phyloP scores from a whole-genome alignment of 2,113 vertebrate genomes.

The Oxyura jamaicensis region DNA sequence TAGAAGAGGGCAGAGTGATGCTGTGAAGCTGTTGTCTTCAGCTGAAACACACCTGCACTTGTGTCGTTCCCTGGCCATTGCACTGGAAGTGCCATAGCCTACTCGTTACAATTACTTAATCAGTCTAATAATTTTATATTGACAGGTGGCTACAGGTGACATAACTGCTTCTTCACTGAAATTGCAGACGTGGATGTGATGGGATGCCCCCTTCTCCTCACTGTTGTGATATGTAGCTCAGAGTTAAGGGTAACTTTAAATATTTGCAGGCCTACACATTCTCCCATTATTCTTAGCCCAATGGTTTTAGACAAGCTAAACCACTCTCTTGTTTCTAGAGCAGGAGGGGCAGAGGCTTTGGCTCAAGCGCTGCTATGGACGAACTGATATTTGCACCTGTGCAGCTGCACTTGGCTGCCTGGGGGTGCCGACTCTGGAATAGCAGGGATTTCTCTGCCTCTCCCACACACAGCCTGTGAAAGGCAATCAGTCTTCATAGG shows the following conservation, averaged over 20 bases:
- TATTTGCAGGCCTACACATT: not conserved
- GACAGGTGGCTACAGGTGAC: not conserved
- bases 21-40: not conserved
- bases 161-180: not conserved
- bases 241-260: not conserved
- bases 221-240: not conserved
- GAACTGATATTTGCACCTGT: not conserved
- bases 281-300: not conserved
- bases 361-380: not conserved
- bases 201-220: not conserved
- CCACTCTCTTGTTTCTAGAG: not conserved
- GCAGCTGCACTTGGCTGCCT: not conserved
- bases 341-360: not conserved
- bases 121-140: not conserved
- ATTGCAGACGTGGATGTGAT: accelerated
- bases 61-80: not conserved
- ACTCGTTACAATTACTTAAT: not conserved
- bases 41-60: not conserved
- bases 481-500: conserved; percentile 5
- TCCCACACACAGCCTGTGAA: not conserved
- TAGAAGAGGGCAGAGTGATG: not conserved
- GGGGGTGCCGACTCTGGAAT: not conserved
- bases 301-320: not conserved
- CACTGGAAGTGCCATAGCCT: not conserved
- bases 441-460: conserved; percentile 10